Percentiles rank a stretch among this genome's conserved stretches.
Evolutionary conservation across 2,888 invertebrate species (phyloP).

Genomic region (Byasa hedistus): DNA sequence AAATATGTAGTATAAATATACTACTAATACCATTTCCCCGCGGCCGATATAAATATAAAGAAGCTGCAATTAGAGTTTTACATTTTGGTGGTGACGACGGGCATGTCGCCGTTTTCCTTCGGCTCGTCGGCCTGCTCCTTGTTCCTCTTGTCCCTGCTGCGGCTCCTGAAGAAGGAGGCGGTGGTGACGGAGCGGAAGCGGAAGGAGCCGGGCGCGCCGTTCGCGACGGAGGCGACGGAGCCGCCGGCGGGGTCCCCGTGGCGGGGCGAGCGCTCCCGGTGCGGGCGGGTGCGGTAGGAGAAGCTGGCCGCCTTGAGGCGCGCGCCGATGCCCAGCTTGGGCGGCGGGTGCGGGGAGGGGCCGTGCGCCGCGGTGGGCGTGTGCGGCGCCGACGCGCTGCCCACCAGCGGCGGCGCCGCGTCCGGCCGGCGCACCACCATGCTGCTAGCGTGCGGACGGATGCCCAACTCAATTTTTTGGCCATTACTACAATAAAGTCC

Average conservation of each 20-base stretch:
- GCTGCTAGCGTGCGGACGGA: slow-evolving; percentile 59
- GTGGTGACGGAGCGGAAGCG: slow-evolving; percentile 64
- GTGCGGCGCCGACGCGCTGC: slow-evolving; percentile 67
- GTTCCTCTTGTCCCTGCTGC: slow-evolving; percentile 51
- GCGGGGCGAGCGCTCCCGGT: slow-evolving; percentile 57
- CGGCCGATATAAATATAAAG: neutral
- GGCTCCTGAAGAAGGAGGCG: slow-evolving; percentile 60
- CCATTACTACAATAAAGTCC: slow-evolving; percentile 34
- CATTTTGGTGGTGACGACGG: slow-evolving; percentile 56
- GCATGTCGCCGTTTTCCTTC: slow-evolving; percentile 52
- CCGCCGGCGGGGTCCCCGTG: slow-evolving; percentile 49
- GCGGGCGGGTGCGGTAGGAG: slow-evolving; percentile 58
- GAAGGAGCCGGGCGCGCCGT: slow-evolving; percentile 57
- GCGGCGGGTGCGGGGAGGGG: slow-evolving; percentile 33
- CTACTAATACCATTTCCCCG: too few relatives aligned
- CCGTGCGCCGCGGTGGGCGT: slow-evolving; percentile 62
- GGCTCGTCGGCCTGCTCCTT: slow-evolving; percentile 45
- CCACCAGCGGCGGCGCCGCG: slow-evolving; percentile 42
- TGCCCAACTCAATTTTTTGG: slow-evolving; percentile 49
- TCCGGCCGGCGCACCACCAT: slow-evolving; percentile 60
- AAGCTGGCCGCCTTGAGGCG: slow-evolving; percentile 64
- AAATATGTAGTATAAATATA: too few relatives aligned
- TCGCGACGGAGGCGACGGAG: slow-evolving; percentile 45
- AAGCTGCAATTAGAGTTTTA: slow-evolving; percentile 35
- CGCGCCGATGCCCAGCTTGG: slow-evolving; percentile 53